phyloP scores from a whole-genome alignment of 1,140 invertebrate genomes.

The Drosophila repletoides region DNA sequence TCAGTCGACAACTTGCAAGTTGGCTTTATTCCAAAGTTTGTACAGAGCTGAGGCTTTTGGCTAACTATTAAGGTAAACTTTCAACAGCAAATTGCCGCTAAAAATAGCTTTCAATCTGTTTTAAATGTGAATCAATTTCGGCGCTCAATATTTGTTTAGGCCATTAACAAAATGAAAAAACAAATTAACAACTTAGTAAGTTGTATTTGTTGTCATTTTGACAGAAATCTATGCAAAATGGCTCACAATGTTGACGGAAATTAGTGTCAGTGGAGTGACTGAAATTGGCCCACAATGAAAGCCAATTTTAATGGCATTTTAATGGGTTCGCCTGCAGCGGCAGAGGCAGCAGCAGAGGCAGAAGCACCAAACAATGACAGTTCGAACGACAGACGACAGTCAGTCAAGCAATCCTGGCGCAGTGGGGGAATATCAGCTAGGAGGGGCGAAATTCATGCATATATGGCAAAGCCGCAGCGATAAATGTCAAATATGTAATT shows the following conservation, averaged over 20 bases:
- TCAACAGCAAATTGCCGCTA: conserved; percentile 1
- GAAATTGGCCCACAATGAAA: conserved; percentile 39
- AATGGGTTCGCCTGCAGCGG: conserved; percentile 50
- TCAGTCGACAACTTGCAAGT: not conserved
- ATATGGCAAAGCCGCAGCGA: conserved; percentile 11
- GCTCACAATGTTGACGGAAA: conserved; percentile 38
- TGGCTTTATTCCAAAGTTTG: not conserved
- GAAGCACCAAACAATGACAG: conserved; percentile 13
- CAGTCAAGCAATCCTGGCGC: not conserved
- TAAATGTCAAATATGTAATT: conserved; percentile 73
- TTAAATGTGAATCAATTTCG: conserved; percentile 4
- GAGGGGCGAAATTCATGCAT: not conserved
- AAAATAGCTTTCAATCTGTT: conserved; percentile 14
- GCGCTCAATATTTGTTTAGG: conserved; percentile 10
- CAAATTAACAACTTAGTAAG: conserved; percentile 40
- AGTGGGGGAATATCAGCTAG: not conserved
- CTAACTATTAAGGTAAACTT: conserved; percentile 4
- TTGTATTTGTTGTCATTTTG: conserved; percentile 6
- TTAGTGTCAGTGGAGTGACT: conserved; percentile 33
- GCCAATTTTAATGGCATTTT: conserved; percentile 75
- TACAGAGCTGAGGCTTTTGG: not conserved
- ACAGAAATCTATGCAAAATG: conserved; percentile 2
- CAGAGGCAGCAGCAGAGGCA: no score
- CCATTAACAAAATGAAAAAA: conserved; percentile 6
- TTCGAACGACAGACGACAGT: conserved; percentile 1